Conservation (phyloP, 1,140 invertebrate genomes). For the Plodia interpunctella region DNA sequence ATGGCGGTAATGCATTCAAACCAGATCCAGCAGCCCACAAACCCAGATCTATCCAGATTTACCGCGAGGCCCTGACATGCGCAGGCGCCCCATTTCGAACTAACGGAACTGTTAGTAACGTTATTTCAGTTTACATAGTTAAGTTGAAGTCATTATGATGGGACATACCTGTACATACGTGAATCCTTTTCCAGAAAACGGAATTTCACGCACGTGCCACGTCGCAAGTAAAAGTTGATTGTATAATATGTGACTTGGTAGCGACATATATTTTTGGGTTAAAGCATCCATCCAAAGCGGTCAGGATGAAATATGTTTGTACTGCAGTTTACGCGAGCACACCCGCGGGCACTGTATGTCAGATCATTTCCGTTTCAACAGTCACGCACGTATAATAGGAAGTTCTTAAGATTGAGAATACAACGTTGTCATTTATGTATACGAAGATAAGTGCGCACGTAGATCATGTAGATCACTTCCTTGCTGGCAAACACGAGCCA, state of each 20-base stretch:
- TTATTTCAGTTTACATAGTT: background rate
- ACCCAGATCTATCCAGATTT: constrained; percentile 5
- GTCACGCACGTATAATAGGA: background rate
- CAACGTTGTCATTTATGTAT: background rate
- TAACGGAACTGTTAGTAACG: background rate
- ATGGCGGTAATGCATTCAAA: background rate
- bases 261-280: too few species aligned
- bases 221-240: too few species aligned
- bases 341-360: too few species aligned
- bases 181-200: too few species aligned
- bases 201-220: too few species aligned
- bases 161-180: too few species aligned
- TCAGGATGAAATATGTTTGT: too few species aligned
- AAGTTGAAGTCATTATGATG: too few species aligned
- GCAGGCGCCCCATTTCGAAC: background rate
- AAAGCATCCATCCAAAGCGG: too few species aligned
- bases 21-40: constrained; percentile 2
- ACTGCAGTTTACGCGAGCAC: too few species aligned
- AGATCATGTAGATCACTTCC: constrained; percentile 2
- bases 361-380: background rate
- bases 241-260: too few species aligned
- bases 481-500: background rate
- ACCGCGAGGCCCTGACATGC: background rate
- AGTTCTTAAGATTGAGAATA: constrained; percentile 2
- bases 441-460: background rate